Percentiles rank a stretch among this genome's conserved stretches.
Conservation (phyloP, 2,888 invertebrate species). For the Volucella zonaria region DNA sequence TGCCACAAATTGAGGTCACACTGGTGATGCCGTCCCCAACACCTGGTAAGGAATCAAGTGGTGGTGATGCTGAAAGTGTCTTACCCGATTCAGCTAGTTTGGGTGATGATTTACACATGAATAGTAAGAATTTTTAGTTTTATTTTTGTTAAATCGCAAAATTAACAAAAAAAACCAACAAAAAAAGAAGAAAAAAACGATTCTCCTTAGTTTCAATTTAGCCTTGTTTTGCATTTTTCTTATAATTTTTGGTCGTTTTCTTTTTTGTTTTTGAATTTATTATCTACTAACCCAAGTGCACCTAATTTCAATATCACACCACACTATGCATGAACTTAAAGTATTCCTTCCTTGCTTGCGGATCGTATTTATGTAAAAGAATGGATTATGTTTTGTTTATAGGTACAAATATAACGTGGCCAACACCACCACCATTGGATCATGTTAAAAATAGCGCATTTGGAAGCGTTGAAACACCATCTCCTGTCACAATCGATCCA, state of each 20-base stretch:
- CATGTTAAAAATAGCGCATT: conserved; percentile 81
- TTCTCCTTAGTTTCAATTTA: conserved; percentile 75
- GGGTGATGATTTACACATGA: conserved; percentile 88
- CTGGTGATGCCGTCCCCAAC: conserved; percentile 93
- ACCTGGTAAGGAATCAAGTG: conserved; percentile 93
- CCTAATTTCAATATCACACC: conserved; percentile 73
- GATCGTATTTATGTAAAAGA: conserved; percentile 10
- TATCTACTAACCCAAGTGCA: conserved; percentile 68
- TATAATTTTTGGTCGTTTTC: conserved; percentile 30
- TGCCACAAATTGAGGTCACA: conserved; percentile 94
- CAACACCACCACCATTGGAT: conserved; percentile 80
- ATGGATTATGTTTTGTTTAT: conserved; percentile 42
- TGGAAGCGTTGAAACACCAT: conserved; percentile 82
- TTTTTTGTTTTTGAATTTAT: conserved; percentile 41
- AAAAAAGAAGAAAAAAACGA: conserved; percentile 12
- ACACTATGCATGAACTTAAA: conserved; percentile 65
- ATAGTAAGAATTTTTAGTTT: conserved; percentile 83
- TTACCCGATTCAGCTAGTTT: conserved; percentile 93
- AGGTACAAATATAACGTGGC: conserved; percentile 82
- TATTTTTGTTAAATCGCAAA: conserved; percentile 76
- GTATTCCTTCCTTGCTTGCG: neutral
- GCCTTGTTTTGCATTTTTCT: conserved; percentile 30
- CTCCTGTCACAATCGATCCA: conserved; percentile 81
- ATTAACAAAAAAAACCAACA: conserved; percentile 49
- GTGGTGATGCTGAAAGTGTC: conserved; percentile 92